phyloP scores from a whole-genome alignment of 2,113 vertebrate genomes.

The Riparia riparia region DNA sequence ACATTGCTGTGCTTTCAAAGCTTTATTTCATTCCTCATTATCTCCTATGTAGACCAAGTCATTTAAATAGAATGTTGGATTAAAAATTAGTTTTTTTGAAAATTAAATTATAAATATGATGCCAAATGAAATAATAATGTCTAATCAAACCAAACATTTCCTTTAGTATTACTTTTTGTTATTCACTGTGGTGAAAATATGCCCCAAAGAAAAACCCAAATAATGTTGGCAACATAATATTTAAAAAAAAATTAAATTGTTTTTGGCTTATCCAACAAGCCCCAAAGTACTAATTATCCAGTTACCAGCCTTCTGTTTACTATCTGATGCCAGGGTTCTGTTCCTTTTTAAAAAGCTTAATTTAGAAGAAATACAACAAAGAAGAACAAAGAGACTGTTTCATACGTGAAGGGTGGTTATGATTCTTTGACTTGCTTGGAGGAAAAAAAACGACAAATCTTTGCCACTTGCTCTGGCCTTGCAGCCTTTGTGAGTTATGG shows the following conservation, averaged over 20 bases:
- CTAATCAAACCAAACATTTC: not conserved
- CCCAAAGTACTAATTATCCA: not conserved
- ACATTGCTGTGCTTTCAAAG: not conserved
- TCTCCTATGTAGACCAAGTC: not conserved
- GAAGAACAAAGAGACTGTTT: not conserved
- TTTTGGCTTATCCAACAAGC: not conserved
- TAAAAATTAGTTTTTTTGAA: not conserved
- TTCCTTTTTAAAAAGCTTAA: slow-evolving; percentile 5
- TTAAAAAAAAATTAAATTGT: not conserved
- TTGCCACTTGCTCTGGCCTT: not conserved
- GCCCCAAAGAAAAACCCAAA: not conserved
- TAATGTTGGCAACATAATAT: not conserved
- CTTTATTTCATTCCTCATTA: not conserved
- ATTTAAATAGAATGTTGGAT: not conserved
- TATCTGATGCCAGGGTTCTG: not conserved
- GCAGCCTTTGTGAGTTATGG: slow-evolving; percentile 42
- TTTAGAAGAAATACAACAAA: not conserved
- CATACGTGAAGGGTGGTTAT: not conserved
- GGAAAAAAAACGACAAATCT: not conserved
- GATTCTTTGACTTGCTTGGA: not conserved
- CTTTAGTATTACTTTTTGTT: not conserved
- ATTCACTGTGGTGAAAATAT: not conserved
- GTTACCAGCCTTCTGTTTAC: not conserved
- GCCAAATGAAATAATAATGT: not conserved
- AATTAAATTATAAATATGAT: fast-evolving